Conservation (phyloP, 1,140 invertebrate genomes). For the Bombus balteatus region DNA sequence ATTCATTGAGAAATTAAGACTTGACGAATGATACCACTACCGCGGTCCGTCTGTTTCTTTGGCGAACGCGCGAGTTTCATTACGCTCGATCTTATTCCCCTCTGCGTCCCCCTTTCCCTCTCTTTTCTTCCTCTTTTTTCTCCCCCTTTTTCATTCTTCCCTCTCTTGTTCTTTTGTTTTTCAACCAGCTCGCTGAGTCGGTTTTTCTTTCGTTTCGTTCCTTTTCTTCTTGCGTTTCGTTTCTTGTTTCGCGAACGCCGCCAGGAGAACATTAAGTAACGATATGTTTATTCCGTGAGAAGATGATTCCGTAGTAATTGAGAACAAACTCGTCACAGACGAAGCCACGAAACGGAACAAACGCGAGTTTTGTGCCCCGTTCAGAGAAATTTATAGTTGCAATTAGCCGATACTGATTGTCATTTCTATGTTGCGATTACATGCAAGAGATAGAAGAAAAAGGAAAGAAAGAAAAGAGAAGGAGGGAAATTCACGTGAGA, state of each 20-base stretch:
- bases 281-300: conserved; percentile 42
- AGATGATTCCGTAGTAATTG: conserved; percentile 28
- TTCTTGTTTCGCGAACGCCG: not conserved
- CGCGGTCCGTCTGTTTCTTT: conserved; percentile 52
- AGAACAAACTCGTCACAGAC: not conserved
- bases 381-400: not conserved
- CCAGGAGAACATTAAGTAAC: not conserved
- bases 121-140: not conserved
- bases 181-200: not conserved
- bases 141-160: not conserved
- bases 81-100: conserved; percentile 39
- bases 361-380: not conserved
- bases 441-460: no score
- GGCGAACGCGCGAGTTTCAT: conserved; percentile 53
- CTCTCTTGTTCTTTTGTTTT: not conserved
- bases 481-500: not conserved
- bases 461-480: rapidly evolving
- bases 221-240: not conserved
- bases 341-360: not conserved
- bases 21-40: conserved; percentile 68
- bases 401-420: not conserved
- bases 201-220: not conserved
- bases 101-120: not conserved
- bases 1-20: conserved; percentile 74
- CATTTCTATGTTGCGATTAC: not conserved